Percentiles rank a stretch among this genome's conserved stretches.
phyloP scores from a whole-genome alignment of 1,140 invertebrate genomes.

The Oryzaephilus surinamensis region DNA sequence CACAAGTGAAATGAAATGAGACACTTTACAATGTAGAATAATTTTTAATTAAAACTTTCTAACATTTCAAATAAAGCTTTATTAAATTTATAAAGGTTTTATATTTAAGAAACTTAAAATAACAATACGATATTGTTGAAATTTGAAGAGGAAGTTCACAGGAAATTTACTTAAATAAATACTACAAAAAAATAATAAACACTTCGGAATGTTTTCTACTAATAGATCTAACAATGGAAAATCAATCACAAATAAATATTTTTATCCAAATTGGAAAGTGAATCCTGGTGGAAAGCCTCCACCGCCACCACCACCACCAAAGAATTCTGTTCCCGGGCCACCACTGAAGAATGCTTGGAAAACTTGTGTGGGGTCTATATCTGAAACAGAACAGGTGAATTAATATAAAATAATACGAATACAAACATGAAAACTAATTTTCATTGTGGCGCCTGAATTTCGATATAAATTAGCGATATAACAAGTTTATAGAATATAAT shows the following conservation, averaged over 20 bases:
- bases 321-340: conserved; percentile 39
- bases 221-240: neutral
- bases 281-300: conserved; percentile 52
- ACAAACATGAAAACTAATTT: neutral
- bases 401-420: neutral
- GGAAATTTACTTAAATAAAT: no score
- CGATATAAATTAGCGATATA: neutral
- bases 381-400: conserved; percentile 44
- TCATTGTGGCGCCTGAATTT: neutral
- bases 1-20: no score
- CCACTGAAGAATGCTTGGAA: conserved; percentile 70
- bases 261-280: conserved; percentile 56
- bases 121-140: no score
- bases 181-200: no score
- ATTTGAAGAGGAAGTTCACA: no score
- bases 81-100: no score
- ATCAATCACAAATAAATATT: no score
- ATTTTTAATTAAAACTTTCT: no score
- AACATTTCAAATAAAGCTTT: no score
- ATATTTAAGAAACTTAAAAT: no score
- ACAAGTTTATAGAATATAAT: neutral
- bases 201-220: no score
- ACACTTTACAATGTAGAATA: no score
- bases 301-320: conserved; percentile 38
- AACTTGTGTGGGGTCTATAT: conserved; percentile 65